Conservation (phyloP, 2,888 invertebrate species). For the Drosophila rellima region DNA sequence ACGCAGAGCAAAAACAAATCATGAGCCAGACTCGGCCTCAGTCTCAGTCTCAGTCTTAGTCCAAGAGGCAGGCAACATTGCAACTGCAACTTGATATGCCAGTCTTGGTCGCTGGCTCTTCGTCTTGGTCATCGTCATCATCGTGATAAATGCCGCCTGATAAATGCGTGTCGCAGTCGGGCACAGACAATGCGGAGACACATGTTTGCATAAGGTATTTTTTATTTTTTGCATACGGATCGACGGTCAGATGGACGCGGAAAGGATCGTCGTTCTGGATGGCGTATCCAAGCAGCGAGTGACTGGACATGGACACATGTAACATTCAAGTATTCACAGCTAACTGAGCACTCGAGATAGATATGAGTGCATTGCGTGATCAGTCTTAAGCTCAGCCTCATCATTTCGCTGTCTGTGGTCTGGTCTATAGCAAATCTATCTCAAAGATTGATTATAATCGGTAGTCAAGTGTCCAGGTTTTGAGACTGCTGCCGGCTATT, state of each 20-base stretch:
- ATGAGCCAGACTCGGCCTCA: conserved; percentile 34
- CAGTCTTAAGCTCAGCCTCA: conserved; percentile 35
- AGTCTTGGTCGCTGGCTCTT: conserved; percentile 38
- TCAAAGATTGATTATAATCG: conserved; percentile 84
- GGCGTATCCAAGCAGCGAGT: conserved; percentile 56
- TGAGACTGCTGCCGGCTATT: conserved; percentile 70
- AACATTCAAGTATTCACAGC: conserved; percentile 58
- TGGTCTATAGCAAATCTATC: conserved; percentile 67
- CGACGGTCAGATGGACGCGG: conserved; percentile 16
- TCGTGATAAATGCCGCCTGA: conserved; percentile 77
- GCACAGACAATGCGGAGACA: conserved; percentile 77
- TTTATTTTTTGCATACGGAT: conserved; percentile 43
- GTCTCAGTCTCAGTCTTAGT: not conserved
- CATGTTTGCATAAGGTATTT: conserved; percentile 69
- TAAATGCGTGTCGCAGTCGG: conserved; percentile 76
- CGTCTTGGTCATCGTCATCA: conserved; percentile 43
- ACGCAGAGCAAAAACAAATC: conserved; percentile 61
- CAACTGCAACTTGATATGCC: conserved; percentile 76
- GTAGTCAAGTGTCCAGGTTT: conserved; percentile 82
- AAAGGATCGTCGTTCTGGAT: conserved; percentile 40
- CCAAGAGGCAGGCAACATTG: conserved; percentile 10
- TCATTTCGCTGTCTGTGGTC: conserved; percentile 45
- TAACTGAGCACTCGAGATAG: conserved; percentile 26
- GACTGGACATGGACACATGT: conserved; percentile 72
- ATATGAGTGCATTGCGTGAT: conserved; percentile 43